phyloP scores from a whole-genome alignment of 1,140 invertebrate genomes.

The Papilio polyxenes region DNA sequence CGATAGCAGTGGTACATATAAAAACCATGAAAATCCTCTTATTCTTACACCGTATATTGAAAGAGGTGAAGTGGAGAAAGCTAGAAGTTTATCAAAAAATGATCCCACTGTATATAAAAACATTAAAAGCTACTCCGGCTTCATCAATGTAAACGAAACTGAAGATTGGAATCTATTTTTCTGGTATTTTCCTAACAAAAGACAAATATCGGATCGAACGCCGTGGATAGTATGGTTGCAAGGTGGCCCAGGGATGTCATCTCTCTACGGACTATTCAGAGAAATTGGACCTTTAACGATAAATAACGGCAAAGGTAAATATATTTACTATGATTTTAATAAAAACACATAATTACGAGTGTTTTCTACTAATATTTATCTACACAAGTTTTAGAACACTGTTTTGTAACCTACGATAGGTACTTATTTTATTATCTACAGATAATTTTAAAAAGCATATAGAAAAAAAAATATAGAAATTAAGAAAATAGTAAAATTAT shows the following conservation, averaged over 20 bases:
- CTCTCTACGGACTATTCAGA: conserved; percentile 87
- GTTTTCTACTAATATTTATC: too few relatives aligned
- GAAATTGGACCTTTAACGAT: conserved; percentile 87
- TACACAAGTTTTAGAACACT: too few relatives aligned
- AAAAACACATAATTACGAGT: too few relatives aligned
- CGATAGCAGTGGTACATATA: conserved; percentile 5
- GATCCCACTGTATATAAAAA: conserved; percentile 37
- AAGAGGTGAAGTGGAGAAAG: conserved; percentile 60
- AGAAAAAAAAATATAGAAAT: too few relatives aligned
- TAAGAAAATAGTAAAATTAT: too few relatives aligned
- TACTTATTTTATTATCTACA: too few relatives aligned
- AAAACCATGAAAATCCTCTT: conserved; percentile 34
- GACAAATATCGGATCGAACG: conserved; percentile 60
- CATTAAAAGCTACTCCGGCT: conserved; percentile 81
- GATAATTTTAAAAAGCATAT: too few relatives aligned
- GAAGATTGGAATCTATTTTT: conserved; percentile 86
- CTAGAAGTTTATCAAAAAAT: conserved; percentile 46
- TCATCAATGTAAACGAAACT: conserved; percentile 84
- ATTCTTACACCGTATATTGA: conserved; percentile 75
- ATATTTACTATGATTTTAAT: too few relatives aligned
- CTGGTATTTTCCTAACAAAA: conserved; percentile 85
- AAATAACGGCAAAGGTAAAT: conserved; percentile 50
- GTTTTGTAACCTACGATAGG: too few relatives aligned
- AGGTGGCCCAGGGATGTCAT: conserved; percentile 88
- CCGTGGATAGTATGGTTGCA: conserved; percentile 88